phyloP scores from a whole-genome alignment of 2,888 invertebrate genomes.

The Calameuta pallipes region DNA sequence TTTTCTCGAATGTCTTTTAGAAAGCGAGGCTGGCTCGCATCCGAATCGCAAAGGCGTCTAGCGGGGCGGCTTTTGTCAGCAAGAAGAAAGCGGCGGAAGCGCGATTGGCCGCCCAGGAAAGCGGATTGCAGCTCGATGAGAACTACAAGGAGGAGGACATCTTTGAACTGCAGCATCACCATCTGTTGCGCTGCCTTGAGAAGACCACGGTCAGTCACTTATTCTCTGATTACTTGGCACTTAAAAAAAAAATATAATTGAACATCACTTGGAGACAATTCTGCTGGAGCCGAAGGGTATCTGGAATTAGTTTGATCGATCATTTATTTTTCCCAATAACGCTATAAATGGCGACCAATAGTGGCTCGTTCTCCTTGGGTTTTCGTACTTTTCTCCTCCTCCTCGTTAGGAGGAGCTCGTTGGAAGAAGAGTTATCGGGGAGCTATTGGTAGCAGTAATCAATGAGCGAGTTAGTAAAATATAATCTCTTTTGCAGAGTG shows the following conservation, averaged over 20 bases:
- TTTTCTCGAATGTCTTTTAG: constrained; percentile 71
- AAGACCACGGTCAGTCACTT: constrained; percentile 88
- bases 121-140: constrained; percentile 92
- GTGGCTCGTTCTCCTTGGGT: too few relatives aligned
- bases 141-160: constrained; percentile 93
- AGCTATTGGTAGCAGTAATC: too few relatives aligned
- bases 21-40: constrained; percentile 99
- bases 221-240: too few relatives aligned
- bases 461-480: too few relatives aligned
- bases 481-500: too few relatives aligned
- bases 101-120: constrained; percentile 90
- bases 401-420: too few relatives aligned
- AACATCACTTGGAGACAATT: too few relatives aligned
- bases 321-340: too few relatives aligned
- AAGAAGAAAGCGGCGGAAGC: constrained; percentile 99
- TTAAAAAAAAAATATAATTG: too few relatives aligned
- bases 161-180: constrained; percentile 99
- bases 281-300: not conserved
- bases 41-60: constrained; percentile 98
- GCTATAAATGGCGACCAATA: too few relatives aligned
- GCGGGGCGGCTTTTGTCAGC: constrained; percentile 97
- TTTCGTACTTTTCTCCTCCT: too few relatives aligned
- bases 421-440: too few relatives aligned
- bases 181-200: constrained; percentile 95
- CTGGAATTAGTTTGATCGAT: not conserved